phyloP scores from a whole-genome alignment of 2,113 vertebrate genomes.

The Pseudopipra pipra region DNA sequence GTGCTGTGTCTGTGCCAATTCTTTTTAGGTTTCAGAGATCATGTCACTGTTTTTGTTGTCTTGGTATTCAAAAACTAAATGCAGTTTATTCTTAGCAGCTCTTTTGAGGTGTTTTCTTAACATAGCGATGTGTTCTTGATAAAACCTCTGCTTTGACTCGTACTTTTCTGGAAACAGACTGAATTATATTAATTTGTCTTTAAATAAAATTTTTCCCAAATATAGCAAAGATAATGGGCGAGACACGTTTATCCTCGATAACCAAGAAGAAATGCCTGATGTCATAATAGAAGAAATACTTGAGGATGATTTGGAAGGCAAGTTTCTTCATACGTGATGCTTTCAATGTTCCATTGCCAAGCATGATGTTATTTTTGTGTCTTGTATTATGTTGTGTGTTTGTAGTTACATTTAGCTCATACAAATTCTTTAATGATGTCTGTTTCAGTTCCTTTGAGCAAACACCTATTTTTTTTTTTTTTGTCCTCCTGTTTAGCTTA shows the following conservation, averaged over 20 bases:
- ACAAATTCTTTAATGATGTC: background rate
- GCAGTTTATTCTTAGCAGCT: background rate
- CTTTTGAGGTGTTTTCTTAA: background rate
- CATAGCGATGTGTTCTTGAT: background rate
- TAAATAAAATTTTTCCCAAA: constrained; percentile 63
- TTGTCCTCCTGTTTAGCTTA: background rate
- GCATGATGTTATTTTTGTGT: background rate
- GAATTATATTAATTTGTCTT: constrained; percentile 6
- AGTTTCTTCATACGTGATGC: constrained; percentile 25
- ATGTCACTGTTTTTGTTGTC: background rate
- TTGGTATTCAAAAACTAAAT: background rate
- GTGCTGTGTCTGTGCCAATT: background rate
- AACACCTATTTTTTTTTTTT: background rate
- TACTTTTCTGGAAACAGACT: background rate
- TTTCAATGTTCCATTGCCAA: background rate
- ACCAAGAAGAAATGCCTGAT: constrained; percentile 61
- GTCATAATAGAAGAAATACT: constrained; percentile 84
- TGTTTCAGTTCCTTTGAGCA: background rate
- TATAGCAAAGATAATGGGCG: background rate
- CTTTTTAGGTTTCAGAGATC: background rate
- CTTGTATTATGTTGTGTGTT: background rate
- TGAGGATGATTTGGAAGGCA: constrained; percentile 70
- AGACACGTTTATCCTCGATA: background rate
- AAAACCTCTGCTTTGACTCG: background rate
- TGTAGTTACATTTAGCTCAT: background rate